Percentiles rank a stretch among this genome's conserved stretches.
Evolutionary conservation across 2,888 invertebrate species (phyloP).

Genomic region (Cataglyphis livida): DNA sequence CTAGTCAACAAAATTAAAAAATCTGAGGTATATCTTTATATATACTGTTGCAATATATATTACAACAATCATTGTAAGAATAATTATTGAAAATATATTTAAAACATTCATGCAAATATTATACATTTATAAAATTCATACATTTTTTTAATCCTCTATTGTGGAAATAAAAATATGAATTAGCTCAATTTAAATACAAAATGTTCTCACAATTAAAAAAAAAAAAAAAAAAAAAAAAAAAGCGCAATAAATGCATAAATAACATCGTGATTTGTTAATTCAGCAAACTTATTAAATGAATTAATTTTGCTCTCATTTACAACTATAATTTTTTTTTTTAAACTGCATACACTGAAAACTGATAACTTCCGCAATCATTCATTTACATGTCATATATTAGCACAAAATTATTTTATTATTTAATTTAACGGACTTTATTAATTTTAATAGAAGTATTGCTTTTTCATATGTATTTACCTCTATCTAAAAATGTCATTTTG

Average conservation of each 20-base stretch:
- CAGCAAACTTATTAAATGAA: background rate
- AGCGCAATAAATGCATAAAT: background rate
- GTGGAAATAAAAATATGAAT: background rate
- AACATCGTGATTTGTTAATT: background rate
- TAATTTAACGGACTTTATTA: slow-evolving; percentile 4
- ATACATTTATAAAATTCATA: background rate
- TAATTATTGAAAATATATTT: background rate
- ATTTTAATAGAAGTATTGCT: slow-evolving; percentile 2
- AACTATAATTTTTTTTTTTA: background rate
- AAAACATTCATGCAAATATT: slow-evolving; percentile 18
- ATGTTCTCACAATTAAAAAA: background rate
- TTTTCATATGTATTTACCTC: background rate
- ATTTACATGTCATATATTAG: background rate
- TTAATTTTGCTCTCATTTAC: background rate
- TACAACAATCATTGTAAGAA: background rate
- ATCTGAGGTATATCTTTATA: background rate
- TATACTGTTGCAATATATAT: background rate
- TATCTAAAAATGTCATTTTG: background rate
- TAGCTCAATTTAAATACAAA: background rate
- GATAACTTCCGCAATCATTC: background rate
- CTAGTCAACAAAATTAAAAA: background rate
- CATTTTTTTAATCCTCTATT: background rate
- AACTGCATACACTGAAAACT: background rate
- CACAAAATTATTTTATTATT: background rate
- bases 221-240: background rate